Evolutionary conservation across 2,888 invertebrate species (phyloP).

Genomic region (Pseudococcus jackbeardsleyi): DNA sequence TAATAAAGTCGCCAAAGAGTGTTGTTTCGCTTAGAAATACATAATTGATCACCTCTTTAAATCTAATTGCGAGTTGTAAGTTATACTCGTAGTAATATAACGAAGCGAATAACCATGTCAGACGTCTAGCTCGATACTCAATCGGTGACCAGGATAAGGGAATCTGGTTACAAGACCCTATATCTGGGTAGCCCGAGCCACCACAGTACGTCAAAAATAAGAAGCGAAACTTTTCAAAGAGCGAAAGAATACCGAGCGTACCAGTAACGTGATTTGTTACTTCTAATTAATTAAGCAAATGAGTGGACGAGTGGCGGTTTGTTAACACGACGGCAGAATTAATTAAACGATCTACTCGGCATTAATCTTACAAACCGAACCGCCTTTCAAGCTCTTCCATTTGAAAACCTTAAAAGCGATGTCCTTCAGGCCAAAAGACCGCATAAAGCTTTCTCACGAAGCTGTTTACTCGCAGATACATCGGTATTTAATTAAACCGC

Average conservation of each 20-base stretch:
- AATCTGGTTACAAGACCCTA: not conserved
- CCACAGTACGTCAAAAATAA: constrained; percentile 23
- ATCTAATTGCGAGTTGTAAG: not conserved
- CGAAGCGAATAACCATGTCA: constrained; percentile 21
- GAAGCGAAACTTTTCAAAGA: constrained; percentile 47
- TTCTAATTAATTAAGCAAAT: constrained; percentile 60
- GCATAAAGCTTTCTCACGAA: constrained; percentile 59
- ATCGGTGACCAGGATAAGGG: not conserved
- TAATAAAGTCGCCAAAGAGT: constrained; percentile 14
- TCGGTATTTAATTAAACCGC: constrained; percentile 60
- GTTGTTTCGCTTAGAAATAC: not conserved
- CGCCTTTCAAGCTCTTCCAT: constrained; percentile 53
- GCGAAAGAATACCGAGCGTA: constrained; percentile 16
- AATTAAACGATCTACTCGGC: constrained; percentile 59
- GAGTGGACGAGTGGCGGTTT: constrained; percentile 59
- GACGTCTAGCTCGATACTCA: constrained; percentile 10
- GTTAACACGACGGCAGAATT: constrained; percentile 59
- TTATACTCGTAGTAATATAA: not conserved
- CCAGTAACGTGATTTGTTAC: constrained; percentile 52
- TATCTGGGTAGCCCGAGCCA: not conserved
- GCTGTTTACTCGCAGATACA: constrained; percentile 56
- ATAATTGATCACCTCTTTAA: not conserved
- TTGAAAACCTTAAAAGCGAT: constrained; percentile 59
- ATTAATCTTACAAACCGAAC: constrained; percentile 59
- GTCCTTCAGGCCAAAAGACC: constrained; percentile 58